Conservation (phyloP, 2,113 vertebrate genomes). For the Micromys minutus region DNA sequence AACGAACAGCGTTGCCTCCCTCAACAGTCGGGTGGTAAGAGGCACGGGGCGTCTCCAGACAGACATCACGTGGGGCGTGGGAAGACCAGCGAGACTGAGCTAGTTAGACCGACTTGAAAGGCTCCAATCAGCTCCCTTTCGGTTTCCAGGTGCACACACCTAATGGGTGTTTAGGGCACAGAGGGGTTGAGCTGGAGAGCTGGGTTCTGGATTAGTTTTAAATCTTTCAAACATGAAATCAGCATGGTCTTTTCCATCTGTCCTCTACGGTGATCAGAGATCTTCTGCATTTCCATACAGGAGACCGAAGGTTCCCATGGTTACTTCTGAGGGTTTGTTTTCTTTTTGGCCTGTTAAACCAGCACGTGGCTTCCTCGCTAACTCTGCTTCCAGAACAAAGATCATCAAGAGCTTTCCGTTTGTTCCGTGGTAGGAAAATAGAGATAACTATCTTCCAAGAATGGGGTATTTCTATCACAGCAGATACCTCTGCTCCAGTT, state of each 20-base stretch:
- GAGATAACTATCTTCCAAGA: background rate
- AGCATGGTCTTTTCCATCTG: background rate
- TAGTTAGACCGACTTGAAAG: background rate
- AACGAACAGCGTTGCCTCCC: background rate
- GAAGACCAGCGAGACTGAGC: fast-evolving
- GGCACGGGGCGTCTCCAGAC: background rate
- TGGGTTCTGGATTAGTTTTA: background rate
- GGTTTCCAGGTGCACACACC: background rate
- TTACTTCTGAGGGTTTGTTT: background rate
- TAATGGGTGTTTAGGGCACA: background rate
- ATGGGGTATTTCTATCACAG: background rate
- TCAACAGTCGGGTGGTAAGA: background rate
- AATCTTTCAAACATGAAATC: background rate
- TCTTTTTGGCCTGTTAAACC: background rate
- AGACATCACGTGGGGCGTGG: background rate
- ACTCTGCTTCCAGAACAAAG: background rate
- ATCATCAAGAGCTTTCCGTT: background rate
- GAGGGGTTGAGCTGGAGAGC: background rate
- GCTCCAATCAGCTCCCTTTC: background rate
- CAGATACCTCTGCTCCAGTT: background rate
- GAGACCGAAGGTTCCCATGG: background rate
- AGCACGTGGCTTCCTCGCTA: background rate
- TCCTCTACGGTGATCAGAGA: background rate
- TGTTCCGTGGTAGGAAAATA: background rate
- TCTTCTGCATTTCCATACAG: background rate